phyloP scores from a whole-genome alignment of 2,888 invertebrate species.

The Glaucopsyche alexis region DNA sequence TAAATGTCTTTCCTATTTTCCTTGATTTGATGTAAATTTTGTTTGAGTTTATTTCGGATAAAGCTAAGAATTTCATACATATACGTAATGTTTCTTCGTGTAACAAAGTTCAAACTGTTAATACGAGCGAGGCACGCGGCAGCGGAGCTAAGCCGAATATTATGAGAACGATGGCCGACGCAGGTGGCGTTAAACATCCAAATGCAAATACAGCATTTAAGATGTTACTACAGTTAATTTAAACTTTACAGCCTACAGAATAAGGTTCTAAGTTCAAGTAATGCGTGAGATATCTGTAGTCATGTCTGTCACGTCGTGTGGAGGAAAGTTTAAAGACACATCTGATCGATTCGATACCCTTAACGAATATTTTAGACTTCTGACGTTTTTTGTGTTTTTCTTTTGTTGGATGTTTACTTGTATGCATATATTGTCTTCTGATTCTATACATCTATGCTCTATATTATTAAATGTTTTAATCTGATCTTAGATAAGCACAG shows the following conservation, averaged over 20 bases:
- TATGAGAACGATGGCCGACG: slow-evolving; percentile 72
- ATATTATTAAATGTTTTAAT: no score
- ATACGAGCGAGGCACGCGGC: slow-evolving; percentile 49
- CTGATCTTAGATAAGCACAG: no score
- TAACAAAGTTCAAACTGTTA: slow-evolving; percentile 48
- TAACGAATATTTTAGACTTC: slow-evolving; percentile 22
- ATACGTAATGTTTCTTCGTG: slow-evolving; percentile 30
- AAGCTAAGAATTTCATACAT: not conserved
- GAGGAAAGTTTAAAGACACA: slow-evolving; percentile 35
- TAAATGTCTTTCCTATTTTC: no score
- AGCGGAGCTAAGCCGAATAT: slow-evolving; percentile 76
- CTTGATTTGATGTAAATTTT: no score
- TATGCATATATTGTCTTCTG: not conserved
- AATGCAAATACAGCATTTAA: slow-evolving; percentile 48
- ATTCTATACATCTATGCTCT: not conserved
- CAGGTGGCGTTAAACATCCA: slow-evolving; percentile 77
- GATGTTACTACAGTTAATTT: slow-evolving; percentile 39
- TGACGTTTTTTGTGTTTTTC: not conserved
- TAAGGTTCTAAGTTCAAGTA: slow-evolving; percentile 31
- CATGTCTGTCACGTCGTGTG: slow-evolving; percentile 43
- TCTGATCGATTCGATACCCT: slow-evolving; percentile 37
- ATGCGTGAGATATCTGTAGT: slow-evolving; percentile 53
- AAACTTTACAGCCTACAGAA: not conserved
- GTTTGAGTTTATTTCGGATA: no score
- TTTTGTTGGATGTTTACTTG: not conserved